Evolutionary conservation across 2,113 vertebrate genomes (phyloP).

Genomic region (Ursus arctos): DNA sequence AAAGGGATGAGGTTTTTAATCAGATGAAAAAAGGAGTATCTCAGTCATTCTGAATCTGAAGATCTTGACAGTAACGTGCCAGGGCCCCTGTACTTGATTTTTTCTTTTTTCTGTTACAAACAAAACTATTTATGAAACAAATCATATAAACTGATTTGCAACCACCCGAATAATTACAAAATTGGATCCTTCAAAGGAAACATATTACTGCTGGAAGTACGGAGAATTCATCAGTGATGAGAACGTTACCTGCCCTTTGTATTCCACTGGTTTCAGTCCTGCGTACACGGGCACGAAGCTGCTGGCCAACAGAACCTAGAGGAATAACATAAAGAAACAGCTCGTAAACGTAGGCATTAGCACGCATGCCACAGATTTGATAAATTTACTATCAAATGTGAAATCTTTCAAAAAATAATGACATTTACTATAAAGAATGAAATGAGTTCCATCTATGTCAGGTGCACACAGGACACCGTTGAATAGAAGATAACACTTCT

Average conservation of each 20-base stretch:
- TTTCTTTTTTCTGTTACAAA: neutral
- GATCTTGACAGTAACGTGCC: neutral
- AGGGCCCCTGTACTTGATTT: rapidly evolving
- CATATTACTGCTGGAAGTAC: rapidly evolving
- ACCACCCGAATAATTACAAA: too few relatives aligned
- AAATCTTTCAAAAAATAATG: neutral
- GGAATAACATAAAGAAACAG: neutral
- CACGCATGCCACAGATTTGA: rapidly evolving
- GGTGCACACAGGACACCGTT: neutral
- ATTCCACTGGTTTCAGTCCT: slow-evolving; percentile 92
- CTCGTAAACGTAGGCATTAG: rapidly evolving
- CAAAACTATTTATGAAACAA: neutral
- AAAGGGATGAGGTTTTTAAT: neutral
- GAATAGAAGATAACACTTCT: neutral
- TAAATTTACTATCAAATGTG: rapidly evolving
- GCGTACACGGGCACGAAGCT: slow-evolving; percentile 95
- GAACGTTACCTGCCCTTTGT: slow-evolving; percentile 92
- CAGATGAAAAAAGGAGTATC: too few relatives aligned
- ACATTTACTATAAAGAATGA: neutral
- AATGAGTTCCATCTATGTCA: neutral
- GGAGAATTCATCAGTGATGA: rapidly evolving
- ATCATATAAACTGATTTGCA: neutral
- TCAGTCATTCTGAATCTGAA: rapidly evolving
- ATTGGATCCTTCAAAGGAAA: neutral
- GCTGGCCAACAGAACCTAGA: slow-evolving; percentile 94